Conservation (phyloP, 1,140 invertebrate genomes). For the Calosoma granatense region DNA sequence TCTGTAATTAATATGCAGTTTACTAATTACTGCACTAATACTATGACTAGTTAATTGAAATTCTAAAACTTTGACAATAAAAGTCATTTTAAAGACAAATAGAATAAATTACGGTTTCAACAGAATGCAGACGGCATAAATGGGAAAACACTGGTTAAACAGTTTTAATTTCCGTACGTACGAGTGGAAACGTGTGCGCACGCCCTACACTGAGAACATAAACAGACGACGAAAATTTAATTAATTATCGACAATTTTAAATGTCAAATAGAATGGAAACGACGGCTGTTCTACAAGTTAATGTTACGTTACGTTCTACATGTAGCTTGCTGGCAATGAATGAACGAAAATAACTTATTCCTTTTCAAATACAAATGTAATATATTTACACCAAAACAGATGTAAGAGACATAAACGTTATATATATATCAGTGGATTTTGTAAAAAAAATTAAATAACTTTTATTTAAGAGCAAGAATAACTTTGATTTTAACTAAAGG, state of each 20-base stretch:
- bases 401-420: too few species aligned
- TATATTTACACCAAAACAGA: too few species aligned
- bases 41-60: not conserved
- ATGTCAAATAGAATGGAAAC: slow-evolving; percentile 9
- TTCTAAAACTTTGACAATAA: not conserved
- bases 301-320: too few species aligned
- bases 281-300: too few species aligned
- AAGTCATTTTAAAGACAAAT: slow-evolving; percentile 4
- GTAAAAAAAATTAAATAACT: too few species aligned
- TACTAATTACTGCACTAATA: not conserved
- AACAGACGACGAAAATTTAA: not conserved
- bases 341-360: too few species aligned
- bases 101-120: not conserved
- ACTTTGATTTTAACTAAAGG: too few species aligned
- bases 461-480: too few species aligned
- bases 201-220: not conserved
- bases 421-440: too few species aligned
- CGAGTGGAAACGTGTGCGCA: not conserved
- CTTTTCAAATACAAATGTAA: too few species aligned
- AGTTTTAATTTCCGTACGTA: slow-evolving; percentile 2
- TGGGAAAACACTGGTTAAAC: not conserved
- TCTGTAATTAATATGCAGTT: not conserved
- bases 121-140: not conserved
- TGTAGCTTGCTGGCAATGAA: too few species aligned
- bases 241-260: slow-evolving; percentile 4